Base-by-base conservation (phyloP, 2,113 vertebrate genomes). In the Dromaius novaehollandiae region DNA sequence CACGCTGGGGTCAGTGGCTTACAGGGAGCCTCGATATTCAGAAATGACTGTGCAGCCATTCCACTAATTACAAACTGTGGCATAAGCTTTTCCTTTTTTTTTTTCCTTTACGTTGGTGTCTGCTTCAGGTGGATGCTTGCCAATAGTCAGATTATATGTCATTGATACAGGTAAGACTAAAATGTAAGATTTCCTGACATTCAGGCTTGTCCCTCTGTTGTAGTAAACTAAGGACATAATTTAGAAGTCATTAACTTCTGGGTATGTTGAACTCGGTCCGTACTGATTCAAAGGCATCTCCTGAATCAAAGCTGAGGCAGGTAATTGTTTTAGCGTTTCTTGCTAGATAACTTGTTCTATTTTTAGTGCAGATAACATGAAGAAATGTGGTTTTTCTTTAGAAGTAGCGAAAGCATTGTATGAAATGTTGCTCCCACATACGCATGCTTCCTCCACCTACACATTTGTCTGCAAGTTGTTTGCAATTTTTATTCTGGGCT, bases 321-420 rank as follows among this genome's bases (percentile, higher is more conserved):
- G 68, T 95, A 22, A 16, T 65, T 83, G 66, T 60, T 53, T 64
- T 30, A n/a, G 40, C 1, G 5, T 76, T 50, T 80, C 50, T 44
- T 51, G 65, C 85, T 89, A 3, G 56, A 58, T 2, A 58, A 48
- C 18, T 34, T 2, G 26, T 5, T 82, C 91, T 96, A 93, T 89
- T 95, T 93, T 91, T 96, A 93, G 87, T 24, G 13, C 60, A 50
- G 82, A 38, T 82, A 77, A 82, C 50, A 64, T 60, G 53, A 95
- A 97, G 87, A 95, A 84, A 68, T 95, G 90, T 8, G 95, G 88
- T 94, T 97, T 93, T 97, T 93, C 96, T 91, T 68, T 40, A 96
- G 93, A 86, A 92, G 90, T 55, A 97, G 86, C 60, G 8, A 48
- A 95, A 82, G 71, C 88, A 11, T 22, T 61, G 17, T 68, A 28